Base-by-base conservation (phyloP, 2,888 invertebrate genomes). In the Brachyopa scutellaris region DNA sequence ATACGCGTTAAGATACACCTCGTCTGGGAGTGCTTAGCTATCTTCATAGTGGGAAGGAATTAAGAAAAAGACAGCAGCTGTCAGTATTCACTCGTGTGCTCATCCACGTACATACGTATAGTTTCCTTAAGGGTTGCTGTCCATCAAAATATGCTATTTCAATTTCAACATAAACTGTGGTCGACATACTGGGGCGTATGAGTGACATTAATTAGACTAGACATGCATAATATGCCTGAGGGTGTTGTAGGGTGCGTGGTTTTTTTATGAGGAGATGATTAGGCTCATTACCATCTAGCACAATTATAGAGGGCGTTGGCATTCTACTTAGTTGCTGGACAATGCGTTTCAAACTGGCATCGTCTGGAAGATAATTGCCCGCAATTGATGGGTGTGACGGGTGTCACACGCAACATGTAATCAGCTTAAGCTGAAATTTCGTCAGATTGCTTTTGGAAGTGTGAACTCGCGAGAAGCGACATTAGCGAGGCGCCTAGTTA, bases 141-240 rank as follows among this genome's bases (percentile, higher is more conserved):
- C 57, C 38, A 61, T 66, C 17, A 61, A 36, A 53, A 33, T 29
- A 38, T 69, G 53, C 55, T 31, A 13, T 53, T n/a, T n/a, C n/a
- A n/a, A 36, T 23, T 62, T 62, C n/a, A 49, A 62, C 19, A 59
- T 11, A 61, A 45, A 33, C 29, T 33, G 19, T 26, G 51, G 23
- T 36, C n/a, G 36, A 23, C 3, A 42, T 21, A 36, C 45, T 47
- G 11, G 42, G 66, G 47, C 73, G 79, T 61, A 73, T 79, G 79
- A 73, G 67, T 26, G 33, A 61, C 61, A 29, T 74, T 38, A 61
- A 61, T 61, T 72, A 72, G 40, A 49, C 49, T 21, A 42, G 59
- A n/a, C 40, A 47, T 8, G 33, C 33, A 5, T 13, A 31, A 29
- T 21, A 4, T 11, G 15, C 17, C 19, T 7, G 45, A n/a, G n/a